Evolutionary conservation across 1,140 invertebrate species (phyloP).

Genomic region (Temnothorax nylanderi): DNA sequence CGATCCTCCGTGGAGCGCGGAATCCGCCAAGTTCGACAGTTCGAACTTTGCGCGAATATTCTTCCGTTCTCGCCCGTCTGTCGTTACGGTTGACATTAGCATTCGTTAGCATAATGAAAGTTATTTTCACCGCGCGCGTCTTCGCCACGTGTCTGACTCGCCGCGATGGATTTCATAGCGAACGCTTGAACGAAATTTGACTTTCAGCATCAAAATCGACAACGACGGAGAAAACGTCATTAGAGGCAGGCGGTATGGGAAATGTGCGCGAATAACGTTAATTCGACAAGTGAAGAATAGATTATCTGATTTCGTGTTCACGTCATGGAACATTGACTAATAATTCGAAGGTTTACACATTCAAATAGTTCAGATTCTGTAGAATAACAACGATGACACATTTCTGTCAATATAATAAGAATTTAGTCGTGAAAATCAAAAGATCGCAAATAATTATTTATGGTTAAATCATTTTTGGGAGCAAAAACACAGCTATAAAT

Average conservation of each 20-base stretch:
- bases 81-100: conserved; percentile 38
- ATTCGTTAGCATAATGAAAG: conserved; percentile 51
- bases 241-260: background rate
- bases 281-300: conserved; percentile 3
- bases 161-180: background rate
- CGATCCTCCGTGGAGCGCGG: background rate
- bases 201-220: conserved; percentile 46
- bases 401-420: background rate
- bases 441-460: background rate
- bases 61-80: conserved; percentile 12
- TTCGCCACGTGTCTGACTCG: background rate
- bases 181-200: conserved; percentile 1
- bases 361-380: background rate
- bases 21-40: background rate
- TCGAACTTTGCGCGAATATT: conserved; percentile 36
- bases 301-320: conserved; percentile 13
- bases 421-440: background rate
- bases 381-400: background rate
- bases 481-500: background rate
- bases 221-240: background rate
- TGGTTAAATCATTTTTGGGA: background rate
- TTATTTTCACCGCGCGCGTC: conserved; percentile 15
- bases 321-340: background rate
- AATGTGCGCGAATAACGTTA: conserved; percentile 1
- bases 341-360: background rate